A percentile compares a stretch with the other conserved stretches of the same genome.
These are phyloP conservation scores for Lytechinus variegatus DNA, from an alignment of 35 echinoderm and acorn worm species.

Conservation along the genomic window DNA sequence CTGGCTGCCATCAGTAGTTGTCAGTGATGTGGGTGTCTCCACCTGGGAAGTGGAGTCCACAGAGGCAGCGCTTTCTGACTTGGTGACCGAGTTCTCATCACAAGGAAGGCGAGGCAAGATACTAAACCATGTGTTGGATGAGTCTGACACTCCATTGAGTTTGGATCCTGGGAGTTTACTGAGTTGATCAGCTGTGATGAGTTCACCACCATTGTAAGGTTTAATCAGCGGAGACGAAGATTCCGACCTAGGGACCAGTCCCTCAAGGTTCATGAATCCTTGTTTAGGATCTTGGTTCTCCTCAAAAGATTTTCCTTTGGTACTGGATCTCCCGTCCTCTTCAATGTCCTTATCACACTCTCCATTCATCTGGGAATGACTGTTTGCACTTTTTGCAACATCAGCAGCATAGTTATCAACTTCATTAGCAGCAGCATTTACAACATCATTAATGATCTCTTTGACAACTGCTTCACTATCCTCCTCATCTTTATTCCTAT, in stretches of 20 bases:
- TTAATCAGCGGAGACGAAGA: slow-evolving; percentile 12
- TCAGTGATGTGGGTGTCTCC: slow-evolving; percentile 26
- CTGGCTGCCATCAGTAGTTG: background rate
- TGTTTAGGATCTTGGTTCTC: slow-evolving; percentile 47
- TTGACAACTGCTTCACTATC: background rate
- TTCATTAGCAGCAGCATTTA: background rate
- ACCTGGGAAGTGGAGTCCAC: background rate
- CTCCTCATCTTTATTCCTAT: background rate
- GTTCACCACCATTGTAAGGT: slow-evolving; percentile 56
- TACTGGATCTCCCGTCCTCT: slow-evolving; percentile 16
- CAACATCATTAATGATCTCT: background rate
- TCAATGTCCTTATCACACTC: slow-evolving; percentile 32
- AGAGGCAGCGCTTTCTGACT: background rate
- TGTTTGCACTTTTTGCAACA: background rate
- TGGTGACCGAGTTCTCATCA: slow-evolving; percentile 79
- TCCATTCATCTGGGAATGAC: slow-evolving; percentile 15
- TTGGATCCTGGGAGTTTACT: slow-evolving; percentile 59
- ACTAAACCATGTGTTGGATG: slow-evolving; percentile 87
- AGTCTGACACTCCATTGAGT: slow-evolving; percentile 72
- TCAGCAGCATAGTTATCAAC: slow-evolving; percentile 3
- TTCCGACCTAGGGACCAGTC: slow-evolving; percentile 50
- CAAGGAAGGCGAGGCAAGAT: slow-evolving; percentile 91
- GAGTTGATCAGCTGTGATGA: slow-evolving; percentile 54
- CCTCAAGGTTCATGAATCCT: slow-evolving; percentile 66
- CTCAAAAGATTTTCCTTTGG: slow-evolving; percentile 2